A percentile compares a stretch with the other conserved stretches of the same genome.
Conservation (phyloP, 2,888 invertebrate species). For the Drosophila mulleri region DNA sequence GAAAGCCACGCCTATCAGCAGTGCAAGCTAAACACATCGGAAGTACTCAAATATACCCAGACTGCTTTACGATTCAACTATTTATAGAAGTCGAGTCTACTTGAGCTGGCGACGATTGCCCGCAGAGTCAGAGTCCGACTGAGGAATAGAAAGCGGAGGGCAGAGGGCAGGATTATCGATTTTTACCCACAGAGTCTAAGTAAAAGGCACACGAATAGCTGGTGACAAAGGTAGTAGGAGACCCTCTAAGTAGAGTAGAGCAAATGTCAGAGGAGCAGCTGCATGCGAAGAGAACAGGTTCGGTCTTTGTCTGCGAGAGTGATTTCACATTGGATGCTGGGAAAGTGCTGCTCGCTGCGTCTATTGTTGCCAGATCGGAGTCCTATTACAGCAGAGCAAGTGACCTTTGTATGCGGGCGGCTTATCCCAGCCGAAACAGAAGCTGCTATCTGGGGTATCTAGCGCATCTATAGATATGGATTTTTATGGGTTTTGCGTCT, state of each 20-base stretch:
- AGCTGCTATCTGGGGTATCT: constrained; percentile 43
- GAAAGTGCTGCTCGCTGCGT: constrained; percentile 53
- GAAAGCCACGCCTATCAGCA: background rate
- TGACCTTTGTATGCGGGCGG: constrained; percentile 52
- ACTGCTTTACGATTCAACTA: background rate
- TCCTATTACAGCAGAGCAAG: constrained; percentile 72
- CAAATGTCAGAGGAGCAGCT: constrained; percentile 44
- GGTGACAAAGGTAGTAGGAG: constrained; percentile 16
- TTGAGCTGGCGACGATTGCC: constrained; percentile 6
- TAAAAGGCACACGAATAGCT: constrained; percentile 14
- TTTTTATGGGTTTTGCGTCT: constrained; percentile 63
- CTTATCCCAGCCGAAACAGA: constrained; percentile 42
- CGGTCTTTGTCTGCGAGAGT: constrained; percentile 39
- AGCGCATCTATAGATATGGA: constrained; percentile 9
- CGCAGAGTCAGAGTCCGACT: constrained; percentile 1
- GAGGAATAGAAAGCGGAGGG: background rate
- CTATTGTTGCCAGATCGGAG: constrained; percentile 68
- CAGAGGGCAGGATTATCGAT: background rate
- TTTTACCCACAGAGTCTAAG: constrained; percentile 7
- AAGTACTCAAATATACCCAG: background rate
- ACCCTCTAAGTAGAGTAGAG: constrained; percentile 9
- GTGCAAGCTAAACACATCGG: background rate
- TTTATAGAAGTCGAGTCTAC: background rate
- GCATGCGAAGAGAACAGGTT: constrained; percentile 40
- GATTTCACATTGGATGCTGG: constrained; percentile 56